Conservation (phyloP, 2,797 vertebrate genomes). For the Crocidura indochinensis region DNA sequence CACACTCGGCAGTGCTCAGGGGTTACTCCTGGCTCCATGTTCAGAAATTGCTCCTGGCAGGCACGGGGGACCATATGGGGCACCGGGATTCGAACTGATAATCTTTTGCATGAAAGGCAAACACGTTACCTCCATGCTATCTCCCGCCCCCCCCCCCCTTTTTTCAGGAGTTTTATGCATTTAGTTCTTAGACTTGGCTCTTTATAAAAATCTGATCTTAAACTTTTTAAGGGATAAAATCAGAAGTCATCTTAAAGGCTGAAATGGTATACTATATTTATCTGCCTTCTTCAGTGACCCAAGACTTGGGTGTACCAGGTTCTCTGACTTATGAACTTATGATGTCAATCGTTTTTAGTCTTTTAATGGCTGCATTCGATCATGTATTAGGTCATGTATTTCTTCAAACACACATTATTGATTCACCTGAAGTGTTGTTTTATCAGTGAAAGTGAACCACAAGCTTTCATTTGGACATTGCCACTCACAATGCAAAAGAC, state of each 20-base stretch:
- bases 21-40: too few species aligned
- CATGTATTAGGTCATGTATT: background rate
- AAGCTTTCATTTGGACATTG: background rate
- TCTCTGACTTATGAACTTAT: background rate
- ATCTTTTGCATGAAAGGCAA: too few species aligned
- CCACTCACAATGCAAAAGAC: background rate
- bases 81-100: too few species aligned
- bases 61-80: too few species aligned
- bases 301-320: background rate
- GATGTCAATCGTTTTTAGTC: too few species aligned
- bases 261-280: background rate
- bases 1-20: too few species aligned
- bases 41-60: too few species aligned
- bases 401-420: background rate
- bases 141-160: too few species aligned
- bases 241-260: background rate
- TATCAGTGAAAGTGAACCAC: background rate
- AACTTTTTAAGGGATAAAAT: constrained; percentile 52
- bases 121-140: too few species aligned
- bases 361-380: background rate
- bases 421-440: constrained; percentile 4
- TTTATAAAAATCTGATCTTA: constrained; percentile 70
- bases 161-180: constrained; percentile 10
- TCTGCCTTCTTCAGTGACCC: background rate
- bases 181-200: background rate